Evolutionary conservation across 2,888 invertebrate genomes (phyloP), one percentile per base, ranked within the genome.

Genomic region (Gerris lacustris): DNA sequence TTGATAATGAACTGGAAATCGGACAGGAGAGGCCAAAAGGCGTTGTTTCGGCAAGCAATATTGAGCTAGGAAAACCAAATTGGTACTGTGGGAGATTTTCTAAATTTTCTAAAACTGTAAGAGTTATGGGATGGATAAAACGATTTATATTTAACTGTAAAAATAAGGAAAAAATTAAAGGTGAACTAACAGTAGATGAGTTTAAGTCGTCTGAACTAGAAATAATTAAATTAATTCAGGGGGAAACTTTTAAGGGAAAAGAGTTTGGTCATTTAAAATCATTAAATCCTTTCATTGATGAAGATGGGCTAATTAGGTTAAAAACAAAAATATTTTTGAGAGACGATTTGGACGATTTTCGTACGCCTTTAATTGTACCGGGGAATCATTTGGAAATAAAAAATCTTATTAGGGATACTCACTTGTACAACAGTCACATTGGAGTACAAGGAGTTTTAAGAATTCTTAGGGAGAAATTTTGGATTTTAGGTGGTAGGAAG

Each of bases 161-260:
- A 47, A 45, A n/a, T 18, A 45, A 15, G 47, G 68, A 64, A n/a
- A 64, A 11, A 44, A 77, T 70, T 76, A 77, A 6, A 47, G 68
- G 6, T 73, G 68, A 55, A n/a, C 17, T 68, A 31, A 55, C 17
- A 45, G 6, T n/a, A 2, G 47, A 68, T n/a, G 45, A 68, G 31
- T 47, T 68, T n/a, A 17, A 5, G 31, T 44, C 2, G 5, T 45
- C 68, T 2, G 68, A 68, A 68, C 15, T 6, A 9, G 9, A 45
- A 17, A 17, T 68, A 17, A n/a, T 68, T n/a, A 55, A 15, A 17
- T 18, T 68, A 31, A 68, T 68, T 68, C 68, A 68, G 31, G 17
- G 31, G 15, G 68, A 68, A 68, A 15, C 18, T 45, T 68, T 45
- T 55, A 17, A 45, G 31, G 68, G 55, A 7, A 18, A 47, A 45